phyloP scores from a whole-genome alignment of 2,113 vertebrate genomes.

The Eubucco bourcierii region DNA sequence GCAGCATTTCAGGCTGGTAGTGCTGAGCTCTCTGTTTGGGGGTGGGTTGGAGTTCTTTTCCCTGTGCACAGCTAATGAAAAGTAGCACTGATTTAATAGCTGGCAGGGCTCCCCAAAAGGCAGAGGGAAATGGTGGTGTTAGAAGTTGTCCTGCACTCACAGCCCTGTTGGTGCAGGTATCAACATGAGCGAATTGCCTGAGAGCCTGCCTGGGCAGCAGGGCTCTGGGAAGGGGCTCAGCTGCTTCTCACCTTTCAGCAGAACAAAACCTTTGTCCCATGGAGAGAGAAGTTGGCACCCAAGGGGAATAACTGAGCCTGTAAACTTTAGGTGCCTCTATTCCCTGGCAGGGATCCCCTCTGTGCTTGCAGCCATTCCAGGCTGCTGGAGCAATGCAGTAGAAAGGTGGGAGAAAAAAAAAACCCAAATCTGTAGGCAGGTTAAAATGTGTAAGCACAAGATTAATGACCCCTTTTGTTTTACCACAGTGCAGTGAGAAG shows the following conservation, averaged over 20 bases:
- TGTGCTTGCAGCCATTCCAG: not conserved
- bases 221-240: not conserved
- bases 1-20: not conserved
- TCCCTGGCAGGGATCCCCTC: not conserved
- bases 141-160: no score
- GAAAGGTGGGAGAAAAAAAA: not conserved
- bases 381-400: not conserved
- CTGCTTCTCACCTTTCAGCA: not conserved
- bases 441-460: not conserved
- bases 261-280: not conserved
- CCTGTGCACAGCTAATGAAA: not conserved
- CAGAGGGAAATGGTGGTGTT: not conserved
- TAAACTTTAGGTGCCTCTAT: not conserved
- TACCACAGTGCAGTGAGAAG: slow-evolving; percentile 84
- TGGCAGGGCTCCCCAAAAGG: not conserved
- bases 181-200: not conserved
- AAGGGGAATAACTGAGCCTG: not conserved
- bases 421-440: no score
- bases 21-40: not conserved
- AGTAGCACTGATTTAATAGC: not conserved
- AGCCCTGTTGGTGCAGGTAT: not conserved
- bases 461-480: not conserved
- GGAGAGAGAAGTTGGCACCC: not conserved
- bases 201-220: not conserved
- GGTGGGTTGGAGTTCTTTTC: not conserved